Percentiles rank a stretch among this genome's conserved stretches.
These are phyloP conservation scores for Ceratoteleas bidentatus DNA, from an alignment of 1,140 invertebrate genomes.

Conservation along the genomic window DNA sequence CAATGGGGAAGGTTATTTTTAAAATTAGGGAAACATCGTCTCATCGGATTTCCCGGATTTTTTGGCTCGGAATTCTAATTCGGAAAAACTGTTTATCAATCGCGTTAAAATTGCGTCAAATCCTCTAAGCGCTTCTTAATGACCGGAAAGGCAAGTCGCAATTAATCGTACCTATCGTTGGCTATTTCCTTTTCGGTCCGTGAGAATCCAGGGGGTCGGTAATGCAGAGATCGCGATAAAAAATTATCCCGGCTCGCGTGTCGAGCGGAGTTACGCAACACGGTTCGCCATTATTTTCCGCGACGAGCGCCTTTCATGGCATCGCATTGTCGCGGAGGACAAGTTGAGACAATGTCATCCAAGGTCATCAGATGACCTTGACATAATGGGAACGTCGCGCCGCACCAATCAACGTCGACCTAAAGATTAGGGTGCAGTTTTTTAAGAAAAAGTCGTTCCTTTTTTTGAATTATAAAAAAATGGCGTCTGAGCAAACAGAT, in stretches of 20 bases:
- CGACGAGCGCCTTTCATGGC: slow-evolving; percentile 11
- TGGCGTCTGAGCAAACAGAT: too few species aligned
- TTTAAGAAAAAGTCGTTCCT: neutral
- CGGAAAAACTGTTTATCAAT: neutral
- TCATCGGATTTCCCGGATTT: neutral
- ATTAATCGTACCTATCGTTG: too few species aligned
- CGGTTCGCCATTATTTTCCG: slow-evolving; percentile 20
- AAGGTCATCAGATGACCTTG: slow-evolving; percentile 36
- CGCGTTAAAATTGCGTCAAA: too few species aligned
- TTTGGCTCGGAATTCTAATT: neutral
- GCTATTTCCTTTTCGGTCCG: too few species aligned
- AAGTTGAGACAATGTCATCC: slow-evolving; percentile 41
- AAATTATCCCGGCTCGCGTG: slow-evolving; percentile 5
- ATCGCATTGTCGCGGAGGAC: slow-evolving; percentile 15
- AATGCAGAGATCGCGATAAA: slow-evolving; percentile 9
- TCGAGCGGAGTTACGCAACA: slow-evolving; percentile 9
- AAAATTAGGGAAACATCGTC: neutral
- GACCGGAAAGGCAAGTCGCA: too few species aligned
- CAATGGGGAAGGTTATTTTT: slow-evolving; percentile 9
- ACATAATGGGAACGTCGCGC: slow-evolving; percentile 2
- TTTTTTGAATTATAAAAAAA: too few species aligned
- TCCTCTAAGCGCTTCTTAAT: too few species aligned
- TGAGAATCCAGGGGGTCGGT: too few species aligned
- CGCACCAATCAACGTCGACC: neutral
- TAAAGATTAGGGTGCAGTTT: neutral